Evolutionary conservation across 2,888 invertebrate genomes (phyloP), one percentile per base, ranked within the genome.

Genomic region (Lymantria monacha): DNA sequence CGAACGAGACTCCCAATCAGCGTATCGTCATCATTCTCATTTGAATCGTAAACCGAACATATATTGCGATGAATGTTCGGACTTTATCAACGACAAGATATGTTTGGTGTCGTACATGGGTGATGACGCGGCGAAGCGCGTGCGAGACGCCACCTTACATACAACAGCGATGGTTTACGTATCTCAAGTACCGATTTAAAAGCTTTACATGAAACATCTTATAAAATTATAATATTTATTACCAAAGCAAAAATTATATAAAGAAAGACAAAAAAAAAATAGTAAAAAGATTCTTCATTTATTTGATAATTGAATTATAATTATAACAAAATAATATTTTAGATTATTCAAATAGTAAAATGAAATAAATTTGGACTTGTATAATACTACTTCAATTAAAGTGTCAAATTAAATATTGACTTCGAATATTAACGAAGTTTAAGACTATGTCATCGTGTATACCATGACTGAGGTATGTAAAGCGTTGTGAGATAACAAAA

Each of bases 41-140:
- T 90, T 88, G 58, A 83, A 89, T 87, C 88, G 76, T 78, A 76
- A 76, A 75, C 75, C 76, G 79, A 76, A 67, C 82, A 80, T 82
- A 79, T 70, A 72, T 74, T 72, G 70, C 68, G 42, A 36, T 37
- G 42, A 42, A 41, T 33, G n/a, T 31, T 3, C 15, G 30, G 30
- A 11, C 5, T 61, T n/a, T 14, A 15, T 46, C 31, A 15, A 13
- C 14, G 13, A 15, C 47, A 44, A 50, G 46, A 42, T 44, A 55
- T 53, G 49, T 64, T 52, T 49, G 45, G 46, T 38, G n/a, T 44
- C 53, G 46, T 33, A 57, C 62, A 59, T 62, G 59, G 69, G 55
- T 63, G 61, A 59, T 63, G 66, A 51, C 63, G 66, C 58, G 53
- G 58, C 51, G 52, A 45, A 51, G 63, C 61, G 64, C 60, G 57